phyloP scores from a whole-genome alignment of 2,113 vertebrate genomes.

The Brachionichthys hirsutus region DNA sequence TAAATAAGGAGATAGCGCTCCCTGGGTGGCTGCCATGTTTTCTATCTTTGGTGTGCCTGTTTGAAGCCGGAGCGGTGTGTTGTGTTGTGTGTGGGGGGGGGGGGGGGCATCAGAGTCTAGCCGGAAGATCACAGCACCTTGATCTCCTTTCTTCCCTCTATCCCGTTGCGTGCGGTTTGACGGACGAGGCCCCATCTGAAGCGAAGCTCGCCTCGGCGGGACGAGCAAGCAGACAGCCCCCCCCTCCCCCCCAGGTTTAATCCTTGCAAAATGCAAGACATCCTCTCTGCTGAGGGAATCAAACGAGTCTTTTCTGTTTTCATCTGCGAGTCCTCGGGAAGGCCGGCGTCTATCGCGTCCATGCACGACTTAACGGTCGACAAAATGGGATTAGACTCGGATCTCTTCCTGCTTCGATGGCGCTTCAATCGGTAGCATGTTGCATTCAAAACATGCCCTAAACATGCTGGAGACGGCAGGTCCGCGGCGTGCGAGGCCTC shows the following conservation, averaged over 20 bases:
- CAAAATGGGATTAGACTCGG: too few relatives aligned
- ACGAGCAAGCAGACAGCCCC: slow-evolving; percentile 24
- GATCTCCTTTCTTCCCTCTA: slow-evolving; percentile 33
- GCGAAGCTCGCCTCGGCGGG: slow-evolving; percentile 14
- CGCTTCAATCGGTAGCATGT: slow-evolving; percentile 22
- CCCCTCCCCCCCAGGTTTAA: slow-evolving; percentile 16
- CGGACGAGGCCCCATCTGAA: slow-evolving; percentile 25
- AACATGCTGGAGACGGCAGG: slow-evolving; percentile 30
- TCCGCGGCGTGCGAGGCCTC: slow-evolving; percentile 16
- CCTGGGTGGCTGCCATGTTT: slow-evolving; percentile 69
- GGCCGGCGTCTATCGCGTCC: not conserved
- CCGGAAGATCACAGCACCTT: slow-evolving; percentile 57
- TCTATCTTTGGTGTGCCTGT: slow-evolving; percentile 81
- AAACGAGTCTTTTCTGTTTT: too few relatives aligned
- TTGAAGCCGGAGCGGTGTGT: slow-evolving; percentile 62
- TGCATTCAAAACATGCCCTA: slow-evolving; percentile 37
- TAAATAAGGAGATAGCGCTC: slow-evolving; percentile 79
- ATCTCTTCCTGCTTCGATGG: not conserved
- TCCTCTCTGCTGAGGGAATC: slow-evolving; percentile 19
- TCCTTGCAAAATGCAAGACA: slow-evolving; percentile 30
- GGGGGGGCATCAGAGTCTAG: slow-evolving; percentile 44
- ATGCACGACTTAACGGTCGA: too few relatives aligned
- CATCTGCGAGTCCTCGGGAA: too few relatives aligned
- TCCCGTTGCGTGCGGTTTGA: slow-evolving; percentile 38
- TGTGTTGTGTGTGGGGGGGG: slow-evolving; percentile 1